phyloP scores from a whole-genome alignment of 2,888 invertebrate species.

The Peribatodes rhomboidaria region DNA sequence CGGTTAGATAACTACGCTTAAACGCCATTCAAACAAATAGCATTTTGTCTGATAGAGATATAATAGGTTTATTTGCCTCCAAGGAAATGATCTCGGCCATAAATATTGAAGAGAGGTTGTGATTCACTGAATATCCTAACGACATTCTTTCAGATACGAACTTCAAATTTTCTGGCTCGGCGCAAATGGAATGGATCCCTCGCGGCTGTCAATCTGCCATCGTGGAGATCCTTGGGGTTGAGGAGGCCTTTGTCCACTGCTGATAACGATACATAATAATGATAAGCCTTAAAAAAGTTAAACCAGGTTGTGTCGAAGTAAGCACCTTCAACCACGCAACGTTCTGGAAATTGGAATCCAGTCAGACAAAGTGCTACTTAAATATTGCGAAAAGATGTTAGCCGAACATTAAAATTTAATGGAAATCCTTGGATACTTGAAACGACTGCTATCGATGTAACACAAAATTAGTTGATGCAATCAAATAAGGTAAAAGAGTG shows the following conservation, averaged over 20 bases:
- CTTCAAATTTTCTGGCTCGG: conserved; percentile 26
- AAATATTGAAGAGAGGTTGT: conserved; percentile 40
- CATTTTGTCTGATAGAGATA: conserved; percentile 34
- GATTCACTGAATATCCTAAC: conserved; percentile 53
- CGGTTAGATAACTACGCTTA: conserved; percentile 65
- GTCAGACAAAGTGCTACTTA: conserved; percentile 53
- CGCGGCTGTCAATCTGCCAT: too few relatives aligned
- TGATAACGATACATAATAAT: too few relatives aligned
- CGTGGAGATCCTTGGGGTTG: too few relatives aligned
- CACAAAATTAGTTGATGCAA: conserved; percentile 74
- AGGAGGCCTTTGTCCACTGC: too few relatives aligned
- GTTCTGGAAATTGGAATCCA: conserved; percentile 52
- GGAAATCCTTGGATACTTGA: conserved; percentile 67
- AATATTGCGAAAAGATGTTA: conserved; percentile 60
- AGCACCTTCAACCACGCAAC: conserved; percentile 41
- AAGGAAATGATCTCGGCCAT: conserved; percentile 42
- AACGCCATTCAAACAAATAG: conserved; percentile 57
- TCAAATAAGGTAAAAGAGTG: conserved; percentile 68
- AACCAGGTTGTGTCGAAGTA: conserved; percentile 48
- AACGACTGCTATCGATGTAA: conserved; percentile 69
- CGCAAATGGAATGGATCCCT: too few relatives aligned
- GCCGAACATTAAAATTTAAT: conserved; percentile 70
- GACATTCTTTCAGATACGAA: conserved; percentile 47
- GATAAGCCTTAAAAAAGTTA: too few relatives aligned
- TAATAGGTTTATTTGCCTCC: conserved; percentile 38